phyloP scores from a whole-genome alignment of 2,113 vertebrate species.

The Caranx ignobilis region DNA sequence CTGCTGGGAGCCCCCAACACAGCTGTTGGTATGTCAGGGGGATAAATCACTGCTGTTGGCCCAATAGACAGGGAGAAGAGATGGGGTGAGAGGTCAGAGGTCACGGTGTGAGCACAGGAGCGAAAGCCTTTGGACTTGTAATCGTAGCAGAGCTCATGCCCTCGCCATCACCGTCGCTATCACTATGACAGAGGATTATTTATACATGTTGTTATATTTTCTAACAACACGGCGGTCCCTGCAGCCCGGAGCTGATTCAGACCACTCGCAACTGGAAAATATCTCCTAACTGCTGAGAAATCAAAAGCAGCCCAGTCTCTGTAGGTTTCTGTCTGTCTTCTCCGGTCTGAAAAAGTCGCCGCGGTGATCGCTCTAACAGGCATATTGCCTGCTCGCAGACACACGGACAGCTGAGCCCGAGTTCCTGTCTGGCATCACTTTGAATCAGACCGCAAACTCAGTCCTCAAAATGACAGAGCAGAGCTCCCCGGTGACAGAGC shows the following conservation, averaged over 20 bases:
- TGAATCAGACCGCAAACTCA: slow-evolving; percentile 52
- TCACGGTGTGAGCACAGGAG: slow-evolving; percentile 57
- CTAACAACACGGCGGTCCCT: not conserved
- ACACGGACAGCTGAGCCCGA: slow-evolving; percentile 49
- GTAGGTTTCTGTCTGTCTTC: slow-evolving; percentile 28
- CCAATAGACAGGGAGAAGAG: slow-evolving; percentile 71
- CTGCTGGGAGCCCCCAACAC: slow-evolving; percentile 78
- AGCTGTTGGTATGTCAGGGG: slow-evolving; percentile 87
- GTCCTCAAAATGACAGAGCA: slow-evolving; percentile 32
- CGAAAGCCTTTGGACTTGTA: slow-evolving; percentile 58
- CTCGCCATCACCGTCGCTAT: too few species aligned
- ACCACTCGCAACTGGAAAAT: slow-evolving; percentile 16
- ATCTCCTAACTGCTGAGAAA: slow-evolving; percentile 25
- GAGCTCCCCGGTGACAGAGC: slow-evolving; percentile 52
- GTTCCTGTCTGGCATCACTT: slow-evolving; percentile 59
- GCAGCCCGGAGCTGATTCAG: not conserved
- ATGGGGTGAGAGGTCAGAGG: slow-evolving; percentile 75
- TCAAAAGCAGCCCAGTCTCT: slow-evolving; percentile 44
- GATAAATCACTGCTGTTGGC: slow-evolving; percentile 85
- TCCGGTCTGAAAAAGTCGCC: slow-evolving; percentile 43
- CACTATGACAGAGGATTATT: not conserved
- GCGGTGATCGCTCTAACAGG: slow-evolving; percentile 43
- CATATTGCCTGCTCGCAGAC: slow-evolving; percentile 45
- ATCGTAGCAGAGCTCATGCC: slow-evolving; percentile 6
- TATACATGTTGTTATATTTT: not conserved